These are phyloP conservation scores for Lepilemur ruficaudatus DNA, from an alignment of 2,797 vertebrate species.

Conservation along the genomic window DNA sequence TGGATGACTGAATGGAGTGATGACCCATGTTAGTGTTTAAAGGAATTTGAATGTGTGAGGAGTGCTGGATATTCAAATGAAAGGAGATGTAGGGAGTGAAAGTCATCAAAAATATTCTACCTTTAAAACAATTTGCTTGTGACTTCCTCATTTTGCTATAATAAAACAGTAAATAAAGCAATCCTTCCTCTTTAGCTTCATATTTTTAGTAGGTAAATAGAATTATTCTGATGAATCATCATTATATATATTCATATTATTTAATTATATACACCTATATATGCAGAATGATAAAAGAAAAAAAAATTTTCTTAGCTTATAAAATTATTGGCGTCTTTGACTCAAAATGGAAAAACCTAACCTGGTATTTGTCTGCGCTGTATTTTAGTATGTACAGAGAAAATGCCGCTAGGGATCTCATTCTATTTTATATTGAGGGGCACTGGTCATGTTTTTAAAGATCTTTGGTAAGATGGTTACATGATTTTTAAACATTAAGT, in stretches of 20 bases:
- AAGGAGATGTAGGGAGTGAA: neutral
- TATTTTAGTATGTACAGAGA: neutral
- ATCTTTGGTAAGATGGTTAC: neutral
- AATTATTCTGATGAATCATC: neutral
- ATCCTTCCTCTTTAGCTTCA: neutral
- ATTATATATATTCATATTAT: neutral
- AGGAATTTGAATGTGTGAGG: neutral
- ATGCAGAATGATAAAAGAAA: neutral
- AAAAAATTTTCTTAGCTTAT: neutral
- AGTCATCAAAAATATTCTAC: neutral
- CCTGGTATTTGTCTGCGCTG: neutral
- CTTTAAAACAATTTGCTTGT: neutral
- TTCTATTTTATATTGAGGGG: neutral
- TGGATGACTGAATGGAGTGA: neutral
- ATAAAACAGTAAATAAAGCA: neutral
- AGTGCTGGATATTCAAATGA: neutral
- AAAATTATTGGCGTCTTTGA: neutral
- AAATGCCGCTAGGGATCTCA: neutral
- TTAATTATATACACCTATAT: neutral
- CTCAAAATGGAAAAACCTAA: neutral
- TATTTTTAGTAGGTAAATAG: neutral
- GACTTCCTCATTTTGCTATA: neutral
- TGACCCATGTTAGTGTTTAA: neutral
- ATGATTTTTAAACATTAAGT: conserved; percentile 26
- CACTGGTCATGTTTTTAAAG: neutral